Evolutionary conservation across 1,140 invertebrate species (phyloP).

Genomic region (Liolophura sinensis): DNA sequence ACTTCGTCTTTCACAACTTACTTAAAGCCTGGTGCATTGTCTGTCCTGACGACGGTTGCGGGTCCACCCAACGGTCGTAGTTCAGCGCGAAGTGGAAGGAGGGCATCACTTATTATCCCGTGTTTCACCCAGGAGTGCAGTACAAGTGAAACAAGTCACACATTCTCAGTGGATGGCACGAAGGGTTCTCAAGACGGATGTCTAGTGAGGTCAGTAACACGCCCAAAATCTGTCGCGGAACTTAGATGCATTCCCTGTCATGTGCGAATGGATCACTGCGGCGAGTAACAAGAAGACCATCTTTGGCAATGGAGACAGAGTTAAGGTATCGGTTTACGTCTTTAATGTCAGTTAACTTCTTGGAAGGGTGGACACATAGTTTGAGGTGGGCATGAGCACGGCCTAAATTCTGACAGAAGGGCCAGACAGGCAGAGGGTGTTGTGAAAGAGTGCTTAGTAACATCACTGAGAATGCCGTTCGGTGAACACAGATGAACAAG

Average conservation of each 20-base stretch:
- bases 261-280: neutral
- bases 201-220: conserved; percentile 22
- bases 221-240: conserved; percentile 21
- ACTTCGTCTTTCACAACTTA: conserved; percentile 17
- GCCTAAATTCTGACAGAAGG: conserved; percentile 16
- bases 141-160: no score
- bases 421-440: conserved; percentile 15
- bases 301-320: conserved; percentile 21
- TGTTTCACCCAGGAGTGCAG: conserved; percentile 19
- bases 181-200: conserved; percentile 18
- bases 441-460: conserved; percentile 11
- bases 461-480: conserved; percentile 11
- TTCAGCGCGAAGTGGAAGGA: conserved; percentile 10
- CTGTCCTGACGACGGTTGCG: conserved; percentile 19
- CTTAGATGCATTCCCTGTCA: conserved; percentile 13
- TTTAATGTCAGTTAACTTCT: conserved; percentile 16
- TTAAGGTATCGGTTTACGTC: conserved; percentile 24
- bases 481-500: conserved; percentile 8
- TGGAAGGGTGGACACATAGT: conserved; percentile 21
- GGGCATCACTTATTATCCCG: conserved; percentile 9
- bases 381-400: conserved; percentile 12
- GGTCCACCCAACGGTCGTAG: conserved; percentile 19
- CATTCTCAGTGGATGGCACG: conserved; percentile 15
- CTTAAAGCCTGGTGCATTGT: conserved; percentile 24
- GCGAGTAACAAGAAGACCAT: conserved; percentile 22